Conservation (phyloP, 2,797 vertebrate genomes). For the Vespertilio murinus region DNA sequence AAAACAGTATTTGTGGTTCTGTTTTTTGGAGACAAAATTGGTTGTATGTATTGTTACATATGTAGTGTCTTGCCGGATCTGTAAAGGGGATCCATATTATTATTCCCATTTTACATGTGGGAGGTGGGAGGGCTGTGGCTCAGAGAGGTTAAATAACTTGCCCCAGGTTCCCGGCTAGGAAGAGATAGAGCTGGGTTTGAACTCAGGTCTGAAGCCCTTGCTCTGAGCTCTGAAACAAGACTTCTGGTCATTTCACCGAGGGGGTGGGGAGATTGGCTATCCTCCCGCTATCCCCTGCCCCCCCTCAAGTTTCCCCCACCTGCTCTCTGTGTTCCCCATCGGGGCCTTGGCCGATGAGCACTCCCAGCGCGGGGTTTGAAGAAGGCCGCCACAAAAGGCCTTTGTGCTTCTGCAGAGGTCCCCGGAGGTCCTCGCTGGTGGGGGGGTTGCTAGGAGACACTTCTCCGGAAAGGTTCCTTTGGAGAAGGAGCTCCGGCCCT, state of each 20-base stretch:
- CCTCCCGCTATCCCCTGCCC: neutral
- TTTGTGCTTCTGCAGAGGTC: slow-evolving; percentile 82
- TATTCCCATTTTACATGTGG: neutral
- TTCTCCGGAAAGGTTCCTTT: slow-evolving; percentile 85
- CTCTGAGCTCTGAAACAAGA: neutral
- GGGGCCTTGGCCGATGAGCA: slow-evolving; percentile 16
- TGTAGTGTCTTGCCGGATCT: neutral
- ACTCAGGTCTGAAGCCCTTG: neutral
- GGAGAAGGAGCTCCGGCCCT: slow-evolving; percentile 83
- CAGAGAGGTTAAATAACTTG: neutral
- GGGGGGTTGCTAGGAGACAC: slow-evolving; percentile 88
- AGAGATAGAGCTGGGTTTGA: neutral
- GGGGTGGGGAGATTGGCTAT: neutral
- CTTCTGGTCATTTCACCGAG: neutral
- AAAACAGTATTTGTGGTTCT: neutral
- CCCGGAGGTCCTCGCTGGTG: slow-evolving; percentile 84
- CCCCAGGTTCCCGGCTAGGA: neutral
- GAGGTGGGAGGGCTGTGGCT: neutral
- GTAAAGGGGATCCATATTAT: neutral
- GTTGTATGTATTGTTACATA: neutral
- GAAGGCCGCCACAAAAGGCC: slow-evolving; percentile 79
- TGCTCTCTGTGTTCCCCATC: neutral
- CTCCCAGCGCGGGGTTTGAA: slow-evolving; percentile 39
- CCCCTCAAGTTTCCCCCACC: no score
- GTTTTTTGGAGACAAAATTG: neutral